Evolutionary conservation across 2,113 vertebrate species (phyloP), one percentile per base, ranked within the genome.

Genomic region (Brachypteracias leptosomus): DNA sequence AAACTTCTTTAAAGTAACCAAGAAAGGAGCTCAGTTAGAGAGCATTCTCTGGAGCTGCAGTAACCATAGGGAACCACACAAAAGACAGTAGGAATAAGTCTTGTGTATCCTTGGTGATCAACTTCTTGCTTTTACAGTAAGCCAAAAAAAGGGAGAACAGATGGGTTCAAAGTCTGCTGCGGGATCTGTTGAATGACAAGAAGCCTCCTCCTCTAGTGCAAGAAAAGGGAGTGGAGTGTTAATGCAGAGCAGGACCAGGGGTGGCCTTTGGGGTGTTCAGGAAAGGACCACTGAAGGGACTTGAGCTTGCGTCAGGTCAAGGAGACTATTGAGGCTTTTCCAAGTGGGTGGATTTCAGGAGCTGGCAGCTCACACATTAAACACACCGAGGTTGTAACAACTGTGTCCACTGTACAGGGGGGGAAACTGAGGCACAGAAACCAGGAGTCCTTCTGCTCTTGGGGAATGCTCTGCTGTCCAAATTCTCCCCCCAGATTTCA

Each of bases 91-190:
- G 95, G 86, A 81, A 62, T 96, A 95, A 96, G 89, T 91, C 94
- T 94, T 89, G 85, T 66, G 95, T 96, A 93, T 95, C 95, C 96
- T 95, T 97, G 94, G 95, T 96, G 96, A 96, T 94, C 89, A 96
- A 96, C 87, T 91, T 91, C 54, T 95, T 95, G 91, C 93, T 97
- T 96, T 96, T 94, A 96, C 93, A 85, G 93, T 96, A 94, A 94
- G 94, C 94, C 94, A 95, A 87, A 82, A 90, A 92, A 89, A 61
- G 18, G 49, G 66, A 73, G 54, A 91, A 88, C 78, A 77, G 89
- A 94, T 59, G 77, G 59, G 77, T 94, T 89, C 90, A 90, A 91
- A 95, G 87, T 73, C 85, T 90, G 58, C 75, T 83, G 90, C 59
- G 42, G 65, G 58, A 93, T 70, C 89, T 79, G 10, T 16, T 88